These are phyloP conservation scores for Lepeophtheirus salmonis DNA, from an alignment of 1,140 invertebrate genomes.

Conservation along the genomic window DNA sequence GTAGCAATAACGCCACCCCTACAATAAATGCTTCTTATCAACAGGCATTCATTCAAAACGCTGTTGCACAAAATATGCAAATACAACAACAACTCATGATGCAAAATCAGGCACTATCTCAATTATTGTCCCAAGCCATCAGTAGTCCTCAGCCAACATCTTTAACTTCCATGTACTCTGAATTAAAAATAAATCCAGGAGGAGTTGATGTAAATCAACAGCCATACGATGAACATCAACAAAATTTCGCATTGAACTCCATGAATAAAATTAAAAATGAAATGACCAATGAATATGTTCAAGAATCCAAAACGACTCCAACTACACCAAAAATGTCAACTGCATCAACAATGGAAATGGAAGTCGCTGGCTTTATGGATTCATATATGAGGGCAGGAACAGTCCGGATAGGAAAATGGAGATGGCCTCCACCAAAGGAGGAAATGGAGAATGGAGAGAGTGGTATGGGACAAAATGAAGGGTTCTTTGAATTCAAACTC, in stretches of 20 bases:
- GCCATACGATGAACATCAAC: background rate
- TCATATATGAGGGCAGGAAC: slow-evolving; percentile 53
- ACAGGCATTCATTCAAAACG: slow-evolving; percentile 68
- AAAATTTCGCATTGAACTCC: background rate
- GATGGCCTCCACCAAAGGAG: slow-evolving; percentile 80
- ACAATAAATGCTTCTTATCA: slow-evolving; percentile 38
- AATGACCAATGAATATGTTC: background rate
- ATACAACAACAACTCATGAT: slow-evolving; percentile 80
- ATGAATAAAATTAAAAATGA: no score
- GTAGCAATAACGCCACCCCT: background rate
- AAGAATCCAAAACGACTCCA: background rate
- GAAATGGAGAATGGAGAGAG: slow-evolving; percentile 30
- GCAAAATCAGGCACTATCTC: slow-evolving; percentile 47
- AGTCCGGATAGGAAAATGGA: slow-evolving; percentile 83
- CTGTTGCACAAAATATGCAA: slow-evolving; percentile 85
- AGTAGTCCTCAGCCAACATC: background rate
- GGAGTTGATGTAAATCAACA: no score
- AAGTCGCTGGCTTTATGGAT: slow-evolving; percentile 5
- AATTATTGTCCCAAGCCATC: slow-evolving; percentile 3
- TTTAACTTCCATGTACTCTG: background rate
- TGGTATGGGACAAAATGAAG: slow-evolving; percentile 30
- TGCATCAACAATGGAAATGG: background rate
- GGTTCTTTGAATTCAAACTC: slow-evolving; percentile 68
- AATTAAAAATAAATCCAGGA: background rate
- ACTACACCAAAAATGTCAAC: no score